Evolutionary conservation across 35 echinoderm and acorn worm species (phyloP).

Genomic region (Heliocidaris tuberculata): DNA sequence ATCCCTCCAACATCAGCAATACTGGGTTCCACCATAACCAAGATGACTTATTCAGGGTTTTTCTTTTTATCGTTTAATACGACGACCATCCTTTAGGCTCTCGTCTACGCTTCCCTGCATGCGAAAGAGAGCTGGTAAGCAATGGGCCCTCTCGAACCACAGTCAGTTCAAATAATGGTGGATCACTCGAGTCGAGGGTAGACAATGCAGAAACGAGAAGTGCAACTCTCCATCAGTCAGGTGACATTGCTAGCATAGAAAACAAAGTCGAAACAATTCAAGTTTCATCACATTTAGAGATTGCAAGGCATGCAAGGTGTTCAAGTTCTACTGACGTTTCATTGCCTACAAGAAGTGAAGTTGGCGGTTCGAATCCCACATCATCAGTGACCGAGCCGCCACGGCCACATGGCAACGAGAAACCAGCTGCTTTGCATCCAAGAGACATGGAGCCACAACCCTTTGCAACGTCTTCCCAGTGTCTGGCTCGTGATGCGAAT

Average conservation of each 20-base stretch:
- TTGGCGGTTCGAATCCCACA: not conserved
- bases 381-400: not conserved
- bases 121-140: not conserved
- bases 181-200: not conserved
- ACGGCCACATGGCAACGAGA: not conserved
- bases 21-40: not conserved
- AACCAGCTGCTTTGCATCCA: not conserved
- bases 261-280: not conserved
- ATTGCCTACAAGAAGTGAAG: not conserved
- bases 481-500: not conserved
- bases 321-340: not conserved
- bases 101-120: not conserved
- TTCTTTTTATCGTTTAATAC: slow-evolving; percentile 6
- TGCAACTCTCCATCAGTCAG: not conserved
- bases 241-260: not conserved
- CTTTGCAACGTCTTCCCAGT: not conserved
- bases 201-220: not conserved
- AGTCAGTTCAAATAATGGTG: not conserved
- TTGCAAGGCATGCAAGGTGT: not conserved
- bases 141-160: not conserved
- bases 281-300: not conserved
- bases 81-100: not conserved
- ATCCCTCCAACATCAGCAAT: not conserved
- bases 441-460: not conserved
- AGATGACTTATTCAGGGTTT: not conserved